Evolutionary conservation across 1,140 invertebrate genomes (phyloP).

Genomic region (Apocrypta bakeri): DNA sequence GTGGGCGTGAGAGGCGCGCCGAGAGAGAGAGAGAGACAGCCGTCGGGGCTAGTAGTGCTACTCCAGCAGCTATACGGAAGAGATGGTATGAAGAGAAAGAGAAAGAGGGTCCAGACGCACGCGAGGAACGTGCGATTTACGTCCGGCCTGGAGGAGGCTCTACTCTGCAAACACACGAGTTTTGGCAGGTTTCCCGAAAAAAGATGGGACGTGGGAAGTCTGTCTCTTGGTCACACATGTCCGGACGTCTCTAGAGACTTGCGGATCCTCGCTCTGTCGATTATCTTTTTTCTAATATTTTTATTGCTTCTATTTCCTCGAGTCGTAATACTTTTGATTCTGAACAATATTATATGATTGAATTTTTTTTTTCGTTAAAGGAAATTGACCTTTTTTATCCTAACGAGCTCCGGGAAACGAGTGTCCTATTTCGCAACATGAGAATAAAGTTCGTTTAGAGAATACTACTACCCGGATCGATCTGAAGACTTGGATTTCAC

Average conservation of each 20-base stretch:
- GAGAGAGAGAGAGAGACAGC: not conserved
- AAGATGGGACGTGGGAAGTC: not conserved
- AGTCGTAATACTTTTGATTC: too few relatives aligned
- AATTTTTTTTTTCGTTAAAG: too few relatives aligned
- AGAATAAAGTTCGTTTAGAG: not conserved
- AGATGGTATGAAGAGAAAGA: not conserved
- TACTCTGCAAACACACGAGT: constrained; percentile 57
- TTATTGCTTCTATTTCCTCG: not conserved
- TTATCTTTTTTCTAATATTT: not conserved
- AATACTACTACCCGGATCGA: not conserved
- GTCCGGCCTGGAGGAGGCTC: constrained; percentile 18
- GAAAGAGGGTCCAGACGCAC: not conserved
- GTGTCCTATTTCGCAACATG: not conserved
- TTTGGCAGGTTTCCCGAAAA: constrained; percentile 54
- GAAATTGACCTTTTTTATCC: too few relatives aligned
- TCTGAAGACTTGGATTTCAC: not conserved
- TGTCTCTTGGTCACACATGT: not conserved
- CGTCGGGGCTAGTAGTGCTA: not conserved
- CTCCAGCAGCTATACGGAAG: not conserved
- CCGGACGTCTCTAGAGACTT: not conserved
- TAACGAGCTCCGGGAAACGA: not conserved
- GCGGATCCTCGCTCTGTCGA: not conserved
- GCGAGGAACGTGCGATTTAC: not conserved
- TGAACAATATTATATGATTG: too few relatives aligned
- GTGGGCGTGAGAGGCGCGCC: constrained; percentile 31